Conservation (phyloP, 2,113 vertebrate genomes). For the Periophthalmus modestus region DNA sequence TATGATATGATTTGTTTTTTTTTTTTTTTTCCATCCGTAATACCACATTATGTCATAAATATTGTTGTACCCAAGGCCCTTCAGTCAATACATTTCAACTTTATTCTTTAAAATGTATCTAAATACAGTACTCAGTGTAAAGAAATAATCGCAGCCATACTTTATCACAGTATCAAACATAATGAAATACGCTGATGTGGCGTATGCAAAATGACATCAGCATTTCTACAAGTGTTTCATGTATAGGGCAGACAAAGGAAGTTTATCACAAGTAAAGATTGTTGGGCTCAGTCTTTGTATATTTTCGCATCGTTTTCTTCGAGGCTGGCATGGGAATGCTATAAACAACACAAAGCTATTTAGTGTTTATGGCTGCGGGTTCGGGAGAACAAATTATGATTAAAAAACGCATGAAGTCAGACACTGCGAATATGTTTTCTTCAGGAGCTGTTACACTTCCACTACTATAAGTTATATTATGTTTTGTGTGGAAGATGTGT, state of each 20-base stretch:
- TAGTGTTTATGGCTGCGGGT: slow-evolving; percentile 49
- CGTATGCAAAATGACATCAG: neutral
- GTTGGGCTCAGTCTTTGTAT: slow-evolving; percentile 12
- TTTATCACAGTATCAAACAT: neutral
- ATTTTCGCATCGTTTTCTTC: slow-evolving; percentile 12
- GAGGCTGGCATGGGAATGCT: slow-evolving; percentile 28
- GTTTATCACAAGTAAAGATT: slow-evolving; percentile 25
- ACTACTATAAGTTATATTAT: slow-evolving; percentile 4
- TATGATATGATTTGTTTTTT: too few species aligned
- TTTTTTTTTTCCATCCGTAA: too few species aligned
- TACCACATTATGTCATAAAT: too few species aligned
- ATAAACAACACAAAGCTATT: slow-evolving; percentile 28
- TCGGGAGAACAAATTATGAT: slow-evolving; percentile 47
- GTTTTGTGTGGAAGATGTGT: neutral
- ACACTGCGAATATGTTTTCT: slow-evolving; percentile 9
- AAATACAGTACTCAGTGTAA: too few species aligned
- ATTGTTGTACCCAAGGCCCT: too few species aligned
- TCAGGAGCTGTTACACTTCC: neutral
- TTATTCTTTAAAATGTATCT: too few species aligned
- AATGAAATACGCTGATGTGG: neutral
- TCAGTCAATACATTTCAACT: too few species aligned
- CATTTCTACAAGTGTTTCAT: neutral
- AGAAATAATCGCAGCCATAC: neutral
- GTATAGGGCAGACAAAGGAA: slow-evolving; percentile 20
- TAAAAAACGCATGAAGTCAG: slow-evolving; percentile 28